Evolutionary conservation across 2,797 vertebrate genomes (phyloP).

Genomic region (Nannoperca obscura): DNA sequence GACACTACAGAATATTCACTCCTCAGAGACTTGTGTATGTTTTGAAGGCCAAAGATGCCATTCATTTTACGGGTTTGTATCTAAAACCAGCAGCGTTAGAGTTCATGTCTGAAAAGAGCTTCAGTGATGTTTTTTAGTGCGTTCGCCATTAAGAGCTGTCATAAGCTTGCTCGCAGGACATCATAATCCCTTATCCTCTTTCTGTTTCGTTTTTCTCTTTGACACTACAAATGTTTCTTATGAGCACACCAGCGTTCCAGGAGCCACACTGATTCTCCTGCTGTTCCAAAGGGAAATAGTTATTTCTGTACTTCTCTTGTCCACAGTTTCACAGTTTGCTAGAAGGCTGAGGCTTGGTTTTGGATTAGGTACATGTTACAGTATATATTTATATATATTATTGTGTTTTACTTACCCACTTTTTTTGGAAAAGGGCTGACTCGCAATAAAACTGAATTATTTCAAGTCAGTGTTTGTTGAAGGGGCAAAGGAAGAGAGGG

Average conservation of each 20-base stretch:
- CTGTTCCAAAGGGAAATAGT: conserved; percentile 23
- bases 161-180: conserved; percentile 18
- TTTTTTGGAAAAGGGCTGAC: conserved; percentile 45
- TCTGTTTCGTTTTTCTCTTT: background rate
- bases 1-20: background rate
- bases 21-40: background rate
- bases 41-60: background rate
- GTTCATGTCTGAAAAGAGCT: conserved; percentile 25
- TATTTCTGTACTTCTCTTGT: background rate
- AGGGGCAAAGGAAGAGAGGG: conserved; percentile 4
- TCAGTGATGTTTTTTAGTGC: background rate
- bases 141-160: conserved; percentile 7
- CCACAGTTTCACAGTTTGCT: conserved; percentile 12
- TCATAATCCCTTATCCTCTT: conserved; percentile 21
- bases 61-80: background rate
- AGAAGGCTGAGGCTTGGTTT: conserved; percentile 22
- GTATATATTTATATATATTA: conserved; percentile 34
- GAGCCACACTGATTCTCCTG: conserved; percentile 13
- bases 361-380: conserved; percentile 51
- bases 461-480: conserved; percentile 30
- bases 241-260: conserved; percentile 26
- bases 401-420: conserved; percentile 40
- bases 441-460: conserved; percentile 23
- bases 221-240: conserved; percentile 6
- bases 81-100: background rate